Evolutionary conservation across 1,140 invertebrate species (phyloP).

Genomic region (Neodiprion lecontei): DNA sequence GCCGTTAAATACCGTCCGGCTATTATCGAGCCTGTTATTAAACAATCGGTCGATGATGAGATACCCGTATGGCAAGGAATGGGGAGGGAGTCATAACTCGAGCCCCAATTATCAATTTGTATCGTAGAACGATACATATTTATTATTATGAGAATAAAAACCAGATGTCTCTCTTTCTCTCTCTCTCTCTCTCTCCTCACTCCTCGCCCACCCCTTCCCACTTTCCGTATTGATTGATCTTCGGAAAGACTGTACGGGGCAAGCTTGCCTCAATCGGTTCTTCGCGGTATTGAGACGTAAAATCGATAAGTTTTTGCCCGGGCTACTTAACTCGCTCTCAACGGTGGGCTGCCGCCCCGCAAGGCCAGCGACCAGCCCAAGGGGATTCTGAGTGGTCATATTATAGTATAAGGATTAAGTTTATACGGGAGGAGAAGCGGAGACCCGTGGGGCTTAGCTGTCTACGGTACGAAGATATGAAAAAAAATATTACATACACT

Average conservation of each 20-base stretch:
- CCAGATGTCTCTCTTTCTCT: conserved; percentile 24
- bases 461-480: background rate
- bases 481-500: background rate
- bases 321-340: conserved; percentile 17
- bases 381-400: conserved; percentile 1
- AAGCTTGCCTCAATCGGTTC: conserved; percentile 11
- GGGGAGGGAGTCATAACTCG: background rate
- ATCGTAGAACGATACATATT: conserved; percentile 31
- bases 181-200: conserved; percentile 6
- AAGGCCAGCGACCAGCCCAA: too few species aligned
- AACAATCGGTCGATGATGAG: background rate
- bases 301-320: conserved; percentile 41
- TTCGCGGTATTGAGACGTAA: conserved; percentile 41
- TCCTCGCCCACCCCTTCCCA: conserved; percentile 2
- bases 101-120: conserved; percentile 42
- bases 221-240: conserved; percentile 14
- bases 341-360: background rate
- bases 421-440: background rate
- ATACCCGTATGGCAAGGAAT: background rate
- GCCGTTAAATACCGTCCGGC: background rate
- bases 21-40: background rate
- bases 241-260: conserved; percentile 9
- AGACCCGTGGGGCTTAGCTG: background rate
- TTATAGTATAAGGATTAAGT: background rate
- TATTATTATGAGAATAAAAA: conserved; percentile 29